Evolutionary conservation across 2,113 vertebrate species (phyloP).

Genomic region (Halichoeres trimaculatus): DNA sequence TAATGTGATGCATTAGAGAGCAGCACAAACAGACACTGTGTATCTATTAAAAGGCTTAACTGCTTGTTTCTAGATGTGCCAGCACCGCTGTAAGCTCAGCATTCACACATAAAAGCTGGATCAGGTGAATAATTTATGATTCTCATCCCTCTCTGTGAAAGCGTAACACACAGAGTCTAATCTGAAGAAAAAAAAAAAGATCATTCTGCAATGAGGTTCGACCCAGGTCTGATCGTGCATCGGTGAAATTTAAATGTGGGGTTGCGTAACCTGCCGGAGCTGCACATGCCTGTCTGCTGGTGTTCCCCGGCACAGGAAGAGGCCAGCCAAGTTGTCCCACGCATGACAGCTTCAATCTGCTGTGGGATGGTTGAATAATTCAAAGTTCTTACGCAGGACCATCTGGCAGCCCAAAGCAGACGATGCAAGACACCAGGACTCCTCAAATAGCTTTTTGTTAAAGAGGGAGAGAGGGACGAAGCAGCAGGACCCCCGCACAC

Average conservation of each 20-base stretch:
- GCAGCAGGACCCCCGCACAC: constrained; percentile 22
- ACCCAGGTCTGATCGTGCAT: constrained; percentile 35
- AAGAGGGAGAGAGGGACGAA: constrained; percentile 20
- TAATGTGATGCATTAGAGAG: constrained; percentile 68
- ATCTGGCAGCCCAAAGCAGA: constrained; percentile 66
- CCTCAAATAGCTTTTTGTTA: constrained; percentile 53
- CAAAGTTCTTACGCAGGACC: constrained; percentile 69
- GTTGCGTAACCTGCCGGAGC: constrained; percentile 46
- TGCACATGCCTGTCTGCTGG: constrained; percentile 10
- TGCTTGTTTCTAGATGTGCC: constrained; percentile 54
- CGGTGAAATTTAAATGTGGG: constrained; percentile 36
- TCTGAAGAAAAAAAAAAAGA: constrained; percentile 16
- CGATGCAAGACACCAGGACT: constrained; percentile 37
- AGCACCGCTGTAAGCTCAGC: constrained; percentile 53
- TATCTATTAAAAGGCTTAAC: constrained; percentile 63
- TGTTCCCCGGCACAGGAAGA: constrained; percentile 46
- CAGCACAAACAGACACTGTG: constrained; percentile 58
- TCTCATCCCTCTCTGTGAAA: constrained; percentile 54
- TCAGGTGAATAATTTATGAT: constrained; percentile 75
- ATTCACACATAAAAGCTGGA: constrained; percentile 69
- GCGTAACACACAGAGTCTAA: constrained; percentile 42
- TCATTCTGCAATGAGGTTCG: constrained; percentile 29
- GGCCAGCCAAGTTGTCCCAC: constrained; percentile 63
- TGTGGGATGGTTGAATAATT: constrained; percentile 78
- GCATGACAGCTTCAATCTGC: constrained; percentile 76